A percentile compares a stretch with the other conserved stretches of the same genome.
phyloP scores from a whole-genome alignment of 92 coral and sea anemone species.

The Porites lobata region DNA sequence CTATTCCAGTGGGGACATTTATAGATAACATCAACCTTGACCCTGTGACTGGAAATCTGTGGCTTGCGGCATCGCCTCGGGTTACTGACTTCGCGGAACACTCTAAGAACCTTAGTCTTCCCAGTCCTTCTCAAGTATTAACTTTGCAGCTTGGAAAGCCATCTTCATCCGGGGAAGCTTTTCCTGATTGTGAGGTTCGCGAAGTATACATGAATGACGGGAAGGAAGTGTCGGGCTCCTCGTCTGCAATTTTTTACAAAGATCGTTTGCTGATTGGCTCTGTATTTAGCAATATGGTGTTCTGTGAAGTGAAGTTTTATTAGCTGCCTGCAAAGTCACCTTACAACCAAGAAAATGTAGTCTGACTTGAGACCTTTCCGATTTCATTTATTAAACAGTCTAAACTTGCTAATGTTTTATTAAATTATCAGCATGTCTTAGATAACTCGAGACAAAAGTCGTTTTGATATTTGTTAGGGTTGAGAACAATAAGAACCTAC shows the following conservation, averaged over 20 bases:
- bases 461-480: too few relatives aligned
- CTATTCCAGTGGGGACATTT: conserved; percentile 67
- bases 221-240: conserved; percentile 51
- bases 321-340: conserved; percentile 16
- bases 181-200: conserved; percentile 75
- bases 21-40: conserved; percentile 88
- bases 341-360: not conserved
- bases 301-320: conserved; percentile 80
- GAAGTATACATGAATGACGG: conserved; percentile 82
- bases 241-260: conserved; percentile 71
- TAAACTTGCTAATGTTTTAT: too few relatives aligned
- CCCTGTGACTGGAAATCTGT: conserved; percentile 75
- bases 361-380: too few relatives aligned
- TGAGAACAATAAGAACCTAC: too few relatives aligned
- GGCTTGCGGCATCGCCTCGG: conserved; percentile 79
- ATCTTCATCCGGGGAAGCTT: conserved; percentile 52
- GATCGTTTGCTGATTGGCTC: conserved; percentile 88
- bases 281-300: conserved; percentile 75
- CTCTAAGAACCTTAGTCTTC: conserved; percentile 66
- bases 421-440: too few relatives aligned
- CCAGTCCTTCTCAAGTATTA: conserved; percentile 76
- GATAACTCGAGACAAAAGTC: too few relatives aligned
- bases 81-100: conserved; percentile 54
- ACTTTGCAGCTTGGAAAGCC: conserved; percentile 62
- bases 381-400: too few relatives aligned